Base-by-base conservation (phyloP, 2,888 invertebrate species). In the Anoplius nigerrimus region DNA sequence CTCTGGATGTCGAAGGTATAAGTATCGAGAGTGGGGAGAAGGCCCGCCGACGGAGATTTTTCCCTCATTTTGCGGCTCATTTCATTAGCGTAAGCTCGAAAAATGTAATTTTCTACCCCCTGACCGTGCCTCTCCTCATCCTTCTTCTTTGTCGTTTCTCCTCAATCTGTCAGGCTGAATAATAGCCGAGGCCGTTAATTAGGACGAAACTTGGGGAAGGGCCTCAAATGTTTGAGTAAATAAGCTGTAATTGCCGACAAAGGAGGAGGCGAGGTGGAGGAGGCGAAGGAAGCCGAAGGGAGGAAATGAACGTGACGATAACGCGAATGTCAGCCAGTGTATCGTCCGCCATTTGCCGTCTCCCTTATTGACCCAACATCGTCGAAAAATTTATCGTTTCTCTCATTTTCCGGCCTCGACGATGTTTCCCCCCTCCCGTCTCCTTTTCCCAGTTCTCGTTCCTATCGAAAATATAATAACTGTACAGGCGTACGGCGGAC, bases 311-410 rank as follows among this genome's bases (percentile, higher is more conserved):
- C 34, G 34, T 6, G 11, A 34, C 34, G 34, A 34, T 34, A 34
- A 34, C 34, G 34, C 8, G 34, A 13, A 34, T 34, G 34, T 34
- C 34, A 34, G 11, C 34, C 11, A 34, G 34, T 34, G 34, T 11
- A 34, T 6, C 34, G 34, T 34, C 34, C 34, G 34, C 34, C 11
- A 34, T 57, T 58, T 42, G 51, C 54, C 22, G 53, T 68, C 58
- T 16, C 15, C 13, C 43, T 22, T 21, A 68, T 57, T 55, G 34
- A 52, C 20, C 24, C 66, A 62, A 54, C 65, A 63, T 48, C 57
- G 42, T 53, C 45, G 62, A 61, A 68, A 71, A 72, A 72, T 67
- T 68, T 67, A 67, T 67, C 57, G 67, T 59, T 58, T 20, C 62
- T 60, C 71, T 66, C 61, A 52, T 66, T 58, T 61, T 67, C n/a